These are phyloP conservation scores for Parasteatoda tepidariorum DNA, from an alignment of 1,140 invertebrate genomes.

Conservation along the genomic window DNA sequence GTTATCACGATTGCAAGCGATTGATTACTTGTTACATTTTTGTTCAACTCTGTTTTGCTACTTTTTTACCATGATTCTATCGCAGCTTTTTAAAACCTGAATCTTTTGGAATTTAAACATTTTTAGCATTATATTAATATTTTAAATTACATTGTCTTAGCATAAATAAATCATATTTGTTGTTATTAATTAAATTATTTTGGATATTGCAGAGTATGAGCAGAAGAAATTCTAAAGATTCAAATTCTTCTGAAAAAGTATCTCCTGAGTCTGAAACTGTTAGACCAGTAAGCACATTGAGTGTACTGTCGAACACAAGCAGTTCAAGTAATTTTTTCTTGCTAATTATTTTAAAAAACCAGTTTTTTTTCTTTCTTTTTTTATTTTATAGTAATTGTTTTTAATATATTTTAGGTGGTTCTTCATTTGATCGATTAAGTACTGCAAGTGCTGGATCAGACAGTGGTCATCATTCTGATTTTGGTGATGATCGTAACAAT, in stretches of 20 bases:
- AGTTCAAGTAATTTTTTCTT: slow-evolving; percentile 73
- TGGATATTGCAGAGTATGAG: slow-evolving; percentile 3
- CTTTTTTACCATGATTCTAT: too few species aligned
- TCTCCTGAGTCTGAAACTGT: not conserved
- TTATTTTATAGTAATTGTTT: not conserved
- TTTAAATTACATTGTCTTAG: too few species aligned
- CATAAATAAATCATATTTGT: too few species aligned
- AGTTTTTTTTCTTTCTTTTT: not conserved
- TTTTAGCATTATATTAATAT: too few species aligned
- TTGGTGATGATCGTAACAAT: slow-evolving; percentile 76
- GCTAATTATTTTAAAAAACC: not conserved
- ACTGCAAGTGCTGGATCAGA: slow-evolving; percentile 79
- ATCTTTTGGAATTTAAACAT: too few species aligned
- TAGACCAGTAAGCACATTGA: slow-evolving; percentile 79
- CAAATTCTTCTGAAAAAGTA: slow-evolving; percentile 30
- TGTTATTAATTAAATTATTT: too few species aligned
- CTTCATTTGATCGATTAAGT: slow-evolving; percentile 82
- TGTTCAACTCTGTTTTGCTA: too few species aligned
- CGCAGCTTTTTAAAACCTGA: too few species aligned
- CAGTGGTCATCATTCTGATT: slow-evolving; percentile 85
- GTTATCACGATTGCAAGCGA: too few species aligned
- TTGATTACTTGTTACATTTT: too few species aligned
- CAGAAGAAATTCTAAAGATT: slow-evolving; percentile 38
- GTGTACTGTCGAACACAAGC: slow-evolving; percentile 73
- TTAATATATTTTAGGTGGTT: slow-evolving; percentile 73